A percentile compares a stretch with the other conserved stretches of the same genome.
These are phyloP conservation scores for Phocoena sinus DNA, from an alignment of 2,113 vertebrate species.

Conservation along the genomic window DNA sequence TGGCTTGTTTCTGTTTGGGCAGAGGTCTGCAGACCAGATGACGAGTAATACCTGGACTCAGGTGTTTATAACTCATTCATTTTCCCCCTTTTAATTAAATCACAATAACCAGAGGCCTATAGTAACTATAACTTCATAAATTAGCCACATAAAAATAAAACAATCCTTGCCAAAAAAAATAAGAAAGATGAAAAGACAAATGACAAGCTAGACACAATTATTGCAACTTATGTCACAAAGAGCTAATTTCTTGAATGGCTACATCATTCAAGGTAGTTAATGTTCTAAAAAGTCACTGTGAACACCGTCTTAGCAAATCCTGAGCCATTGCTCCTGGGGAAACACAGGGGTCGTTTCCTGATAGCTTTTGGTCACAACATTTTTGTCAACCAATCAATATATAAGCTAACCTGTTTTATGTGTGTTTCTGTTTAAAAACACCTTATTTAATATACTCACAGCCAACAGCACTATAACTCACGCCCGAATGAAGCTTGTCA, in stretches of 20 bases:
- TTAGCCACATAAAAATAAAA: background rate
- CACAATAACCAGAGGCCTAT: background rate
- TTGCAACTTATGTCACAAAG: background rate
- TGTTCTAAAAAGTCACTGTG: background rate
- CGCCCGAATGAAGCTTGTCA: background rate
- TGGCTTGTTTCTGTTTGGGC: background rate
- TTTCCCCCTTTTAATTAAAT: background rate
- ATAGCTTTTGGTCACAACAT: background rate
- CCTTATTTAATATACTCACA: background rate
- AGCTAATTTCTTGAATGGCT: background rate
- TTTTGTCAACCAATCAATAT: background rate
- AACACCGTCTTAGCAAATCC: background rate
- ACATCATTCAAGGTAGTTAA: background rate
- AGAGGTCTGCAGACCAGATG: background rate
- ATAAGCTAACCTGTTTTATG: background rate
- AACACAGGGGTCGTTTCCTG: background rate
- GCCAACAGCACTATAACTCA: background rate
- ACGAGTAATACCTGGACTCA: background rate
- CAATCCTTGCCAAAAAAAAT: background rate
- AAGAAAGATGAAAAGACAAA: conserved; percentile 1
- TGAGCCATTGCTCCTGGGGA: background rate
- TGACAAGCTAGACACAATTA: background rate
- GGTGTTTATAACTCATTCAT: background rate
- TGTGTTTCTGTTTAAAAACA: background rate
- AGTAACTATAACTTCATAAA: conserved; percentile 19